A percentile compares a stretch with the other conserved stretches of the same genome.
These are phyloP conservation scores for Toxostoma redivivum DNA, from an alignment of 2,113 vertebrate genomes.

Conservation along the genomic window DNA sequence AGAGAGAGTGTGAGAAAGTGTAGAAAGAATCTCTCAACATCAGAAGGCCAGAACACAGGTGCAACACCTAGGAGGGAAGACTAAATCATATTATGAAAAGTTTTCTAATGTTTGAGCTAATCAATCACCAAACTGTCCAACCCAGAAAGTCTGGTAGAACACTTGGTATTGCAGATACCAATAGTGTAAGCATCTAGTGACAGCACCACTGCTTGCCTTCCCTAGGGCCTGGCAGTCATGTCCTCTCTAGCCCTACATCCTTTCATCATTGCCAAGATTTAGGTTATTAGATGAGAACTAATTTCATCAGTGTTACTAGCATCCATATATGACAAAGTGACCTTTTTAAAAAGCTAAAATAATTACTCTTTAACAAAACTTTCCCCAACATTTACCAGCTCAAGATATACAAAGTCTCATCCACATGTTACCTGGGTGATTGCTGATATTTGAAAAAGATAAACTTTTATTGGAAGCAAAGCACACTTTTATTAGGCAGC, in stretches of 20 bases:
- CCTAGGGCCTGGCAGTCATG: fast-evolving
- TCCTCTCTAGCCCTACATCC: not conserved
- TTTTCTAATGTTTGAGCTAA: not conserved
- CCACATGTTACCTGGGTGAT: not conserved
- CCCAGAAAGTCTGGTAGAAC: not conserved
- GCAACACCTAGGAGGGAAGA: not conserved
- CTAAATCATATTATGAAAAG: not conserved
- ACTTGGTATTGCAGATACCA: not conserved
- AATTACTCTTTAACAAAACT: not conserved
- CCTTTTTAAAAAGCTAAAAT: not conserved
- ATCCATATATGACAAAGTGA: not conserved
- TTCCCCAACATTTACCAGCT: not conserved
- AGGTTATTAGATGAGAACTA: not conserved
- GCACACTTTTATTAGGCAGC: not conserved
- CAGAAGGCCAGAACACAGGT: too few species aligned
- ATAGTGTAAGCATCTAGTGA: not conserved
- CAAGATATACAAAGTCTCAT: not conserved
- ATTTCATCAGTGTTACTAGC: not conserved
- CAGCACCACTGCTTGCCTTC: not conserved
- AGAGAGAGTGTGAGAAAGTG: too few species aligned
- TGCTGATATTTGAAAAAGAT: not conserved
- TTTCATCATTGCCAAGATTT: not conserved
- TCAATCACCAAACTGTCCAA: not conserved
- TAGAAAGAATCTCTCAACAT: too few species aligned
- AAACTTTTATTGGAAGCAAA: not conserved